phyloP scores from a whole-genome alignment of 1,140 invertebrate genomes.

The Drosophila azteca region DNA sequence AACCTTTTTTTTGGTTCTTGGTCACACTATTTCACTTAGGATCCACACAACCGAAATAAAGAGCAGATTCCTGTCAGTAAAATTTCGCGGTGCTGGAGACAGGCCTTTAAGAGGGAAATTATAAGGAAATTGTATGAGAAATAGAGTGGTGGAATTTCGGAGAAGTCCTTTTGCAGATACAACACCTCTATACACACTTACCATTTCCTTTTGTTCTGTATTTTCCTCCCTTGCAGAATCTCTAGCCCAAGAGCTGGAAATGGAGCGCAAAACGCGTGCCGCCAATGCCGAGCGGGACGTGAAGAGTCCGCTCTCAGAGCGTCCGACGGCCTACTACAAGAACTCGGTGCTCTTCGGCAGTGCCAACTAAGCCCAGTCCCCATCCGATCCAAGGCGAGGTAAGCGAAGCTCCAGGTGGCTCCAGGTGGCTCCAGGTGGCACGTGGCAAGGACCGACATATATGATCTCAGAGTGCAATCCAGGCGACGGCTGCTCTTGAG shows the following conservation, averaged over 20 bases:
- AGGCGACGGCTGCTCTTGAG: constrained; percentile 39
- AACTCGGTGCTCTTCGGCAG: constrained; percentile 93
- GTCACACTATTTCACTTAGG: too few relatives aligned
- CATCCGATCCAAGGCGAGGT: constrained; percentile 10
- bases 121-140: too few relatives aligned
- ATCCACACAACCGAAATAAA: too few relatives aligned
- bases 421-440: constrained; percentile 15
- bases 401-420: constrained; percentile 3
- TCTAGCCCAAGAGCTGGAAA: constrained; percentile 92
- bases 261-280: constrained; percentile 92
- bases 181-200: too few relatives aligned
- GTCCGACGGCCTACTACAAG: constrained; percentile 90
- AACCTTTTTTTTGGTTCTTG: too few relatives aligned
- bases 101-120: too few relatives aligned
- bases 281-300: constrained; percentile 91
- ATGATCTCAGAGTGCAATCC: constrained; percentile 83
- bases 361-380: constrained; percentile 87
- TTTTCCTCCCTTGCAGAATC: constrained; percentile 86
- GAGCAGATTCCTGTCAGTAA: too few relatives aligned
- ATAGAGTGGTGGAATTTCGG: not conserved
- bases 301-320: constrained; percentile 92
- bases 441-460: constrained; percentile 53
- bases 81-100: too few relatives aligned
- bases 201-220: not conserved
- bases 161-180: too few relatives aligned